Evolutionary conservation across 2,888 invertebrate genomes (phyloP).

Genomic region (Chymomyza fuscimana): DNA sequence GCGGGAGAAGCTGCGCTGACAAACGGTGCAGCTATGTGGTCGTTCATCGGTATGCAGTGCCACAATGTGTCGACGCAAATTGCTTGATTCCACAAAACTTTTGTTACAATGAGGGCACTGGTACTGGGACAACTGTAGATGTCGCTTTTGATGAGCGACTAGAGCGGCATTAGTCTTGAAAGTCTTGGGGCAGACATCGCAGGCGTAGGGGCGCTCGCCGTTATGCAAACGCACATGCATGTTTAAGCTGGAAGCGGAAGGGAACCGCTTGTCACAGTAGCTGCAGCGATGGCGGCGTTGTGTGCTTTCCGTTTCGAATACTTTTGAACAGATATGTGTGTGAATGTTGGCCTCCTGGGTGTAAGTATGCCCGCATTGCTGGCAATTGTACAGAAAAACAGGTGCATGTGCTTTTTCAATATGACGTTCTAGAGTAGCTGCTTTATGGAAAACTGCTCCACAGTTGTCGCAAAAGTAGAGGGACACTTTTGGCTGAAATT

Average conservation of each 20-base stretch:
- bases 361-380: slow-evolving; percentile 53
- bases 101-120: slow-evolving; percentile 70
- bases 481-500: not conserved
- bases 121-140: slow-evolving; percentile 54
- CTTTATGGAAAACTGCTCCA: slow-evolving; percentile 70
- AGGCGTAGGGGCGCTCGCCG: slow-evolving; percentile 75
- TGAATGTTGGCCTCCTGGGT: slow-evolving; percentile 50
- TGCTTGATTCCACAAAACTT: slow-evolving; percentile 73
- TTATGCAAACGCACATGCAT: slow-evolving; percentile 74
- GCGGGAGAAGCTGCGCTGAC: slow-evolving; percentile 72
- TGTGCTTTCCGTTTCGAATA: not conserved
- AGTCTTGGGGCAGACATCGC: slow-evolving; percentile 70
- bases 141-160: slow-evolving; percentile 69
- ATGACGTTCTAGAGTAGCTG: slow-evolving; percentile 68
- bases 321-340: not conserved
- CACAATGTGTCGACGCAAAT: slow-evolving; percentile 72
- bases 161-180: slow-evolving; percentile 76
- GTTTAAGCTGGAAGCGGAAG: slow-evolving; percentile 57
- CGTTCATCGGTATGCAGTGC: slow-evolving; percentile 74
- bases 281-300: slow-evolving; percentile 48
- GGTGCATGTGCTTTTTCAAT: slow-evolving; percentile 45
- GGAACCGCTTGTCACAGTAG: slow-evolving; percentile 63
- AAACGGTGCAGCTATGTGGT: slow-evolving; percentile 74
- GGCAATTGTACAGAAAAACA: slow-evolving; percentile 40
- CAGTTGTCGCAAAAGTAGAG: slow-evolving; percentile 68